Base-by-base conservation (phyloP, 2,888 invertebrate species). In the Stomorhina lunata region DNA sequence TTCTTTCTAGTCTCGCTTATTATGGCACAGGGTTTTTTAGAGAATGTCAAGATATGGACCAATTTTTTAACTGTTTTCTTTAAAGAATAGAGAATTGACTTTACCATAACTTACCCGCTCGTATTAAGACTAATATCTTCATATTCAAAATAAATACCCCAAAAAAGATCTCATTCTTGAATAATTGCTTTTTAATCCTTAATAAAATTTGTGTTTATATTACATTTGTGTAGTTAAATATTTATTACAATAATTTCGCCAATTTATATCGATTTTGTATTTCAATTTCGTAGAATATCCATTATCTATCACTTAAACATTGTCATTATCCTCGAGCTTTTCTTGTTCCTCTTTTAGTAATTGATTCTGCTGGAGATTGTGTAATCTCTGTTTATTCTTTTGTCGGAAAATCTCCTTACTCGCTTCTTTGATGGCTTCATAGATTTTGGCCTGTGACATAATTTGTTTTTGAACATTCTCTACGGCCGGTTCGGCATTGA, bases 341-440 rank as follows among this genome's bases (percentile, higher is more conserved):
- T 79, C 59, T 15, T 69, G 53, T 45, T 76, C 79, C 29, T 79
- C 65, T 27, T 37, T 69, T 1, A 75, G 32, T 45, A 82, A 29
- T 29, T 75, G 78, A 66, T 82, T 82, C 37, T 82, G 75, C 10
- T 75, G 75, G 17, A 79, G 22, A 45, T 81, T 77, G 17, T 87
- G 84, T 40, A 86, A 83, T 80, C 87, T 88, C 61, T 89, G 89
- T 12, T 86, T 88, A 37, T 86, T 93, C 88, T 94, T 94, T 84
- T 94, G 92, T 80, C 94, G 92, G 32, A 93, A 92, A 76, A 95
- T 92, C 88, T 95, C 95, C 10, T 93, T 93, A 88, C 95, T 94
- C 0, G 95, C 95, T 86, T 95, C 95, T 87, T 95, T 95, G 17
- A 96, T 94, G 2, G 95, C 95, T 87, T 96, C 96, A 94, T 95